A percentile compares a stretch with the other conserved stretches of the same genome.
phyloP scores from a whole-genome alignment of 1,140 invertebrate genomes.

The Galleria mellonella region DNA sequence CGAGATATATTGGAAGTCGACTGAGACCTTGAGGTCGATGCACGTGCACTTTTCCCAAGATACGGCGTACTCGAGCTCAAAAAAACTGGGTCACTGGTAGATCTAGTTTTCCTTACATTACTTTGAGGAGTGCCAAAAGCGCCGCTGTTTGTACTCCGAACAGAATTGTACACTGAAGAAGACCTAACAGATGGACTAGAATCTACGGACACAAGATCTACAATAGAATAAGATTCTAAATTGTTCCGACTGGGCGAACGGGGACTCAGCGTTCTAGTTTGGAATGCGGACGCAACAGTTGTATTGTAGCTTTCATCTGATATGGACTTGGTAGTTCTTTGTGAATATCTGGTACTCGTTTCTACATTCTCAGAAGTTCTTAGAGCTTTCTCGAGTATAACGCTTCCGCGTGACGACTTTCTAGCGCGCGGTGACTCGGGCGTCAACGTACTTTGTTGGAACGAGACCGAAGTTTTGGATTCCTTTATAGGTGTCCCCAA shows the following conservation, averaged over 20 bases:
- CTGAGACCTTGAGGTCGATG: neutral
- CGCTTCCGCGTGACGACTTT: conserved; percentile 28
- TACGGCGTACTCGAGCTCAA: conserved; percentile 43
- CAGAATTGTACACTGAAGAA: conserved; percentile 34
- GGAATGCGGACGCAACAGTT: conserved; percentile 13
- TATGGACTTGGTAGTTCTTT: conserved; percentile 15
- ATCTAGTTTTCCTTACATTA: conserved; percentile 18
- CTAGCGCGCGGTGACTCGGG: conserved; percentile 18
- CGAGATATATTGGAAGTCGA: neutral
- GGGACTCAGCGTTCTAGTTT: conserved; percentile 21
- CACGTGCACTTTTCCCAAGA: conserved; percentile 3
- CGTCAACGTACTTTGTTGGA: conserved; percentile 3
- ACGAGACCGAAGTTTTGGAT: neutral
- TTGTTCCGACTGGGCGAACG: conserved; percentile 9
- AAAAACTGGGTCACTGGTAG: conserved; percentile 17
- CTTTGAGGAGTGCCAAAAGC: conserved; percentile 28
- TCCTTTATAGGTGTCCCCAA: conserved; percentile 15
- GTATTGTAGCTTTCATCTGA: conserved; percentile 22
- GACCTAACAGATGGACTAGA: conserved; percentile 22
- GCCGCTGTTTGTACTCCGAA: conserved; percentile 14
- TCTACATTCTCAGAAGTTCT: conserved; percentile 5
- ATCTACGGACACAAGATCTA: conserved; percentile 48
- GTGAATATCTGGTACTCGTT: conserved; percentile 5
- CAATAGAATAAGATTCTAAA: conserved; percentile 48
- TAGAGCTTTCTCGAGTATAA: conserved; percentile 38